Percentiles rank a stretch among this genome's conserved stretches.
These are phyloP conservation scores for Tetragnatha montana DNA, from an alignment of 2,888 invertebrate species.

Conservation along the genomic window DNA sequence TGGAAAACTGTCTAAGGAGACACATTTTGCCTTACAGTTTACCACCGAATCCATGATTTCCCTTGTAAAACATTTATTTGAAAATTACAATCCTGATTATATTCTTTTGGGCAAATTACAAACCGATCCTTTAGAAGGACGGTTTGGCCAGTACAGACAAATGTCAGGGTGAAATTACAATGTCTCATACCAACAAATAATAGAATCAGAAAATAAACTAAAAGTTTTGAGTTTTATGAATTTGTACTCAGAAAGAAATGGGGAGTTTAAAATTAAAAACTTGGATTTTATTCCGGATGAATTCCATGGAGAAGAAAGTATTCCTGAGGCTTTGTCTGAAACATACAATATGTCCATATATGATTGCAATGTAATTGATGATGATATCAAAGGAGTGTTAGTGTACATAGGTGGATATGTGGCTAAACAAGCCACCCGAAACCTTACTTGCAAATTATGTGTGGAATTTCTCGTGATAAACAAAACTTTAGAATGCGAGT, in stretches of 20 bases:
- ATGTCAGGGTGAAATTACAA: constrained; percentile 21
- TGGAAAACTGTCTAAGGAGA: constrained; percentile 6
- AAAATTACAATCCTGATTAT: neutral
- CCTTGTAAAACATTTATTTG: neutral
- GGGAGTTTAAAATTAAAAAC: constrained; percentile 1
- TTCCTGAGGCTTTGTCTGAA: constrained; percentile 1
- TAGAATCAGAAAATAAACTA: constrained; percentile 17
- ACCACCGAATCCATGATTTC: neutral
- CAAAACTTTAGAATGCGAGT: too few relatives aligned
- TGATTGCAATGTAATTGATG: neutral
- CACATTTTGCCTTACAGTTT: neutral
- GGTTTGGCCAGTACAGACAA: constrained; percentile 17
- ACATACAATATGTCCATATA: neutral
- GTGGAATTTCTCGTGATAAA: too few relatives aligned
- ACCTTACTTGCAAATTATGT: too few relatives aligned
- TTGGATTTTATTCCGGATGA: neutral
- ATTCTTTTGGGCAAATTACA: constrained; percentile 22
- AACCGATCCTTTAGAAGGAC: constrained; percentile 17
- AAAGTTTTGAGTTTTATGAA: constrained; percentile 11
- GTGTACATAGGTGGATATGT: constrained; percentile 4
- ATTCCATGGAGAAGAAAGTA: neutral
- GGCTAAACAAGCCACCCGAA: neutral
- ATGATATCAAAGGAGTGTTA: neutral
- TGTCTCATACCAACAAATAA: constrained; percentile 2
- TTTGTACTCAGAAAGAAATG: constrained; percentile 21